phyloP scores from a whole-genome alignment of 1,140 invertebrate species.

The Antheraea mylitta region DNA sequence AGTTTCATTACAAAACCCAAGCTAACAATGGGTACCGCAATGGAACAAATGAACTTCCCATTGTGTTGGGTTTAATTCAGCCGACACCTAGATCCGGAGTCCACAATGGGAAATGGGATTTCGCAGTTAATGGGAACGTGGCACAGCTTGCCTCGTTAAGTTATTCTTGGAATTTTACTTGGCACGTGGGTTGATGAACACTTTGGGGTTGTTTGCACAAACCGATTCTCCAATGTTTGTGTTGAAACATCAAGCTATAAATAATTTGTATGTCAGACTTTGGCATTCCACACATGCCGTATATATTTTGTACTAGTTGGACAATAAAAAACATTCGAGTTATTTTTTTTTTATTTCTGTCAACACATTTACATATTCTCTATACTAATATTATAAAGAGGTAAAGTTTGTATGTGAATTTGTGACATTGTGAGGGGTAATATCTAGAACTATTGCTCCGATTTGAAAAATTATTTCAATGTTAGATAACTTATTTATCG shows the following conservation, averaged over 20 bases:
- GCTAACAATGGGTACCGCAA: conserved; percentile 5
- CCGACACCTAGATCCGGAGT: conserved; percentile 12
- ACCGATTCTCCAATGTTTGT: background rate
- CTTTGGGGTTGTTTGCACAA: background rate
- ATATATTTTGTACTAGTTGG: no score
- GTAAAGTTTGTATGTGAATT: no score
- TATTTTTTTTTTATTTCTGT: no score
- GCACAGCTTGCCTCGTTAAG: conserved; percentile 10
- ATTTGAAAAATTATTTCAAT: no score
- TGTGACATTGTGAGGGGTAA: no score
- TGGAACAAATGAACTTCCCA: conserved; percentile 8
- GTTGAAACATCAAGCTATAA: no score
- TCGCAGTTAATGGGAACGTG: conserved; percentile 6
- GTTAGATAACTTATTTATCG: no score
- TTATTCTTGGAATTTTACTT: conserved; percentile 13
- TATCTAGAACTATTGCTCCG: no score
- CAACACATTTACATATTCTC: no score
- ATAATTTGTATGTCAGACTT: background rate
- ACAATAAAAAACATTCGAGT: no score
- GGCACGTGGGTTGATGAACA: background rate
- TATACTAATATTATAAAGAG: no score
- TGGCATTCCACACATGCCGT: no score
- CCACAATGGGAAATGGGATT: conserved; percentile 15
- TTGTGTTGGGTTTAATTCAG: conserved; percentile 12
- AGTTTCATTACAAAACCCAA: conserved; percentile 1